These are phyloP conservation scores for Urophycis tenuis DNA, from an alignment of 2,797 vertebrate species.

Conservation along the genomic window DNA sequence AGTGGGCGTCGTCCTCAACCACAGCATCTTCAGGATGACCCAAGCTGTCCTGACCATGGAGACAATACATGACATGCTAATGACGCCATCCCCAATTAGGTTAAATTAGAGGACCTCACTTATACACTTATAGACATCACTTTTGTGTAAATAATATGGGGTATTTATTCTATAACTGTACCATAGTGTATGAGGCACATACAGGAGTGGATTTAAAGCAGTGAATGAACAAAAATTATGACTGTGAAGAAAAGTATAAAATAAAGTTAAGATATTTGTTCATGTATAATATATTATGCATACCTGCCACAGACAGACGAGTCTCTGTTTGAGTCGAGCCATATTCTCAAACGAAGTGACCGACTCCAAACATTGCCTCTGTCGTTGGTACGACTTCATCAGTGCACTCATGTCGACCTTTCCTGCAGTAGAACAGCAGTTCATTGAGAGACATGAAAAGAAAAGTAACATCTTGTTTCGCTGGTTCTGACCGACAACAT, in stretches of 20 bases:
- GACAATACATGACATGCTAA: background rate
- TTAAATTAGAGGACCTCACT: background rate
- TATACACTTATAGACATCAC: background rate
- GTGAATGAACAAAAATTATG: background rate
- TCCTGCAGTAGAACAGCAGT: slow-evolving; percentile 65
- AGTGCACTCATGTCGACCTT: slow-evolving; percentile 82
- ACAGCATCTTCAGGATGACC: slow-evolving; percentile 61
- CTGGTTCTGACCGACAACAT: background rate
- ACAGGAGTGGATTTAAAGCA: no score
- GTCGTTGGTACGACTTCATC: slow-evolving; percentile 71
- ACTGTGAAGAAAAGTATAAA: background rate
- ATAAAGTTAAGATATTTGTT: background rate
- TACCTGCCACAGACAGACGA: slow-evolving; percentile 88
- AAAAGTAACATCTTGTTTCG: background rate
- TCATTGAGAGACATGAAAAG: background rate
- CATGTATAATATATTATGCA: background rate
- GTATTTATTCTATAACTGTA: no score
- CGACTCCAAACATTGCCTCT: slow-evolving; percentile 55
- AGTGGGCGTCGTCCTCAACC: slow-evolving; percentile 70
- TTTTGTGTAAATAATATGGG: background rate
- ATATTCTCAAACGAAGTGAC: slow-evolving; percentile 46
- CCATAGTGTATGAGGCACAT: no score
- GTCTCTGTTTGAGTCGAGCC: slow-evolving; percentile 69
- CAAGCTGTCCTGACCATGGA: slow-evolving; percentile 68
- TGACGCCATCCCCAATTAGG: background rate